Evolutionary conservation across 2,888 invertebrate genomes (phyloP).

Genomic region (Lomographa bimaculata): DNA sequence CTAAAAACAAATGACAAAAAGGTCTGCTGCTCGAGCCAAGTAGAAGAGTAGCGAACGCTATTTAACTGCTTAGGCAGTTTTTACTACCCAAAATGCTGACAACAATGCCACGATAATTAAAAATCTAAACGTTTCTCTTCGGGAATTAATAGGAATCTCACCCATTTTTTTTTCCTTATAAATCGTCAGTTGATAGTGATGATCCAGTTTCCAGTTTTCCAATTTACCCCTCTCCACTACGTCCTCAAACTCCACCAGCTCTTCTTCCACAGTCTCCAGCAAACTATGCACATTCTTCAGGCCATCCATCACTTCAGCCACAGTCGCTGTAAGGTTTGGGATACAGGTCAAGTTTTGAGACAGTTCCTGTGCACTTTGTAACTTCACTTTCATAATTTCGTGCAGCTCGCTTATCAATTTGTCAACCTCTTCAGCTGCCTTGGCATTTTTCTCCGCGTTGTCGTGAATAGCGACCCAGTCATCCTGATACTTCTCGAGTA

Average conservation of each 20-base stretch:
- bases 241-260: slow-evolving; percentile 86
- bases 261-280: slow-evolving; percentile 86
- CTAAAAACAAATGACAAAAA: no score
- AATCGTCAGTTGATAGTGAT: slow-evolving; percentile 87
- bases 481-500: slow-evolving; percentile 87
- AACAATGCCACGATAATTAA: no score
- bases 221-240: slow-evolving; percentile 87
- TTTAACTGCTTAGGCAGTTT: no score
- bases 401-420: slow-evolving; percentile 65
- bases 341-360: slow-evolving; percentile 62
- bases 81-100: no score
- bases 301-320: slow-evolving; percentile 79
- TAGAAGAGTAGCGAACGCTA: no score
- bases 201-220: slow-evolving; percentile 88
- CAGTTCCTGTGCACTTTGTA: slow-evolving; percentile 64
- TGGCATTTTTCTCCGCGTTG: slow-evolving; percentile 87
- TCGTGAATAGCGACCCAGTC: slow-evolving; percentile 89
- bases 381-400: slow-evolving; percentile 51
- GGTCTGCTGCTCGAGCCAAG: no score
- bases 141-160: slow-evolving; percentile 45
- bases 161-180: slow-evolving; percentile 89
- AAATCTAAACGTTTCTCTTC: no score
- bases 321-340: slow-evolving; percentile 64
- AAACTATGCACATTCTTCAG: slow-evolving; percentile 80
- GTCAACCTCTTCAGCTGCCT: slow-evolving; percentile 81